These are phyloP conservation scores for Corythaeola cristata DNA, from an alignment of 2,113 vertebrate species.

Conservation along the genomic window DNA sequence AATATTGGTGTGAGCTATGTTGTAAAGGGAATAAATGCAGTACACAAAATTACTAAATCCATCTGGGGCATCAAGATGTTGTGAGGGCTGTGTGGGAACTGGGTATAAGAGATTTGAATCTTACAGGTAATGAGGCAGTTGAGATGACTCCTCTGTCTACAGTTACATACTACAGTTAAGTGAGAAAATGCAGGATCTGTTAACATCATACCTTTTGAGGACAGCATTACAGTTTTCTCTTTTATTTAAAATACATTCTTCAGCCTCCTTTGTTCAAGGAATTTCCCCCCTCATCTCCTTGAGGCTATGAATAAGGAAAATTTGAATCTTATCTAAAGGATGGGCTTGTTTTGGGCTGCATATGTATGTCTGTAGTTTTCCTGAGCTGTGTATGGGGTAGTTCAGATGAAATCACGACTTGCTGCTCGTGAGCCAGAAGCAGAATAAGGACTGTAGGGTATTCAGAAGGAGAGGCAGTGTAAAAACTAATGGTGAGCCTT, in stretches of 20 bases:
- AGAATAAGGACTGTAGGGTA: neutral
- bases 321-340: neutral
- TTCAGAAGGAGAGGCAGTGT: neutral
- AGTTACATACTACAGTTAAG: neutral
- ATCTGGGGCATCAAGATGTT: neutral
- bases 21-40: neutral
- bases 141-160: neutral
- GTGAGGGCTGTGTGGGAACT: neutral
- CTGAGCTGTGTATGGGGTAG: accelerated
- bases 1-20: neutral
- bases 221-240: neutral
- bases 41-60: neutral
- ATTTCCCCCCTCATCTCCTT: neutral
- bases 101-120: neutral
- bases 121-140: neutral
- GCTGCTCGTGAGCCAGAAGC: neutral
- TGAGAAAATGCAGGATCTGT: neutral
- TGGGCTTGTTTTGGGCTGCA: neutral
- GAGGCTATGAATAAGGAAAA: neutral
- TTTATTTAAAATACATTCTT: neutral
- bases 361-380: neutral
- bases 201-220: neutral
- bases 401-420: neutral
- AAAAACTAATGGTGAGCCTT: neutral
- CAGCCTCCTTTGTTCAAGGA: neutral